Evolutionary conservation across 2,113 vertebrate genomes (phyloP).

Genomic region (Pelmatolapia mariae): DNA sequence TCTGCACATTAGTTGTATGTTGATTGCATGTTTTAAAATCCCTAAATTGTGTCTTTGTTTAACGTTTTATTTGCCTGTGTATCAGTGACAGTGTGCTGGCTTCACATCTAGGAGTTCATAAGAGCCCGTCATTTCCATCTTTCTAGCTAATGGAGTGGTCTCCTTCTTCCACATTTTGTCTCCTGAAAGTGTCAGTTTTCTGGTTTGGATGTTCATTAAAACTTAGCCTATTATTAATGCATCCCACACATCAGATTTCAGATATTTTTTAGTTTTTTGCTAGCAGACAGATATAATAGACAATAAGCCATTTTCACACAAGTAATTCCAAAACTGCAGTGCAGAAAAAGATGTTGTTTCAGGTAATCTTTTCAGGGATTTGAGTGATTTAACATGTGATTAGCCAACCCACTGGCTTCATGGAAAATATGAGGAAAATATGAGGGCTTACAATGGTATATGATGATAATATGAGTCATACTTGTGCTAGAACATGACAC

Average conservation of each 20-base stretch:
- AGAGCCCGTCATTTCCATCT: neutral
- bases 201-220: neutral
- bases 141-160: neutral
- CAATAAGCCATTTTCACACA: neutral
- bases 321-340: neutral
- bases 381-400: neutral
- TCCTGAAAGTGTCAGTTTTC: neutral
- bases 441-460: neutral
- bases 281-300: neutral
- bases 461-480: neutral
- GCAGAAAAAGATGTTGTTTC: neutral
- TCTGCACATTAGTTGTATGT: neutral
- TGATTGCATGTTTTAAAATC: neutral
- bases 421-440: neutral
- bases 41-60: neutral
- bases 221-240: neutral
- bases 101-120: neutral
- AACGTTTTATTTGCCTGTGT: neutral
- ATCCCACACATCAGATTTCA: neutral
- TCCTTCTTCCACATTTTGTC: neutral
- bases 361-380: neutral
- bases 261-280: neutral
- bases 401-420: neutral
- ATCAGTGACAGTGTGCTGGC: neutral
- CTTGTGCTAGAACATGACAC: neutral